These are phyloP conservation scores for Halcyon badia DNA, from an alignment of 2,797 vertebrate genomes.

Conservation along the genomic window DNA sequence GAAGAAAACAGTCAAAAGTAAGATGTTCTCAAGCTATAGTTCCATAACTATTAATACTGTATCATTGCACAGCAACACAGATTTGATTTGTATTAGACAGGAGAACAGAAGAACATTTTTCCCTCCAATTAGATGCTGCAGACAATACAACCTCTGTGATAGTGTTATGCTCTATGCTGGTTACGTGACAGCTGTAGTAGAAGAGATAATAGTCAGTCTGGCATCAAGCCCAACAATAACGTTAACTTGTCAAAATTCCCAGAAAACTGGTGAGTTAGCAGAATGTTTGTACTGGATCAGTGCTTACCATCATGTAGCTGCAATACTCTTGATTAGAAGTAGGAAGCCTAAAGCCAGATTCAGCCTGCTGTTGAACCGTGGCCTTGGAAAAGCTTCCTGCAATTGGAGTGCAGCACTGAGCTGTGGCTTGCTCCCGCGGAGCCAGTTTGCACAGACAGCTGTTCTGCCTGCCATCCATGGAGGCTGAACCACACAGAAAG, in stretches of 20 bases:
- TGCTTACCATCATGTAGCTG: background rate
- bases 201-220: background rate
- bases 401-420: background rate
- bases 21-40: background rate
- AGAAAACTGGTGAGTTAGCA: slow-evolving; percentile 37
- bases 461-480: fast-evolving
- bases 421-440: background rate
- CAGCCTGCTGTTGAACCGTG: background rate
- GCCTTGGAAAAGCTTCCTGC: background rate
- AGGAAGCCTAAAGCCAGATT: background rate
- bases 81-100: background rate
- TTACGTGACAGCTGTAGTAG: background rate
- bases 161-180: background rate
- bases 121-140: background rate
- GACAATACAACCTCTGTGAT: background rate
- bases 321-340: background rate
- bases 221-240: background rate
- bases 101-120: background rate
- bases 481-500: background rate
- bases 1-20: background rate
- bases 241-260: slow-evolving; percentile 31
- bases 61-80: background rate
- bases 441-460: background rate
- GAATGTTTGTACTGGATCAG: slow-evolving; percentile 17
- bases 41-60: background rate